A percentile compares a stretch with the other conserved stretches of the same genome.
phyloP scores from a whole-genome alignment of 2,888 invertebrate species.

The Ptilodon capucinus region DNA sequence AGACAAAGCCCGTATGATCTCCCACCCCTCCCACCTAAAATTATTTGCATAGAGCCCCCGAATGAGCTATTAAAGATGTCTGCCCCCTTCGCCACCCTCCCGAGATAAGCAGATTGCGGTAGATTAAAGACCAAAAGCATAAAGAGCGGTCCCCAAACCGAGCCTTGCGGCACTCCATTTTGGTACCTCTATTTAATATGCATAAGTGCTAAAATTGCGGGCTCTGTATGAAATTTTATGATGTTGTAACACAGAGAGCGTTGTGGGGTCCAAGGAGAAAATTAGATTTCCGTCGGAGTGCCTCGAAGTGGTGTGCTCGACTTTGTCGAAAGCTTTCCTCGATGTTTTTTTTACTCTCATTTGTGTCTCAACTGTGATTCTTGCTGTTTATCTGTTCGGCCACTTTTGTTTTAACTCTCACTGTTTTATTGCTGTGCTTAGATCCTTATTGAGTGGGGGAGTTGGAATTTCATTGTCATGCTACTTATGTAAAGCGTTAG shows the following conservation, averaged over 20 bases:
- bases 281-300: constrained; percentile 78
- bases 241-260: constrained; percentile 60
- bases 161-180: constrained; percentile 59
- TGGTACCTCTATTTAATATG: constrained; percentile 62
- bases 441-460: constrained; percentile 55
- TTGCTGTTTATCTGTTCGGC: constrained; percentile 69
- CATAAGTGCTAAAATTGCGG: constrained; percentile 69
- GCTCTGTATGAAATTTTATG: constrained; percentile 65
- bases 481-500: constrained; percentile 34
- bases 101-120: constrained; percentile 81
- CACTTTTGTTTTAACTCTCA: constrained; percentile 65
- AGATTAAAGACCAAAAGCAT: constrained; percentile 80
- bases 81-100: constrained; percentile 64
- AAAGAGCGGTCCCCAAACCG: constrained; percentile 59
- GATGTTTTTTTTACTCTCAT: constrained; percentile 49
- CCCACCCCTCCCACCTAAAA: constrained; percentile 64
- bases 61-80: constrained; percentile 82
- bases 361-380: constrained; percentile 64
- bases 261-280: constrained; percentile 71
- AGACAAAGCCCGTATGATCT: constrained; percentile 81
- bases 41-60: constrained; percentile 81
- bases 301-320: constrained; percentile 67
- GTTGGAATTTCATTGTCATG: constrained; percentile 40
- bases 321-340: constrained; percentile 73
- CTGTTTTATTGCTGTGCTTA: constrained; percentile 66